phyloP scores from a whole-genome alignment of 53 echinoderm and acorn worm species.

The Apostichopus leukothele region DNA sequence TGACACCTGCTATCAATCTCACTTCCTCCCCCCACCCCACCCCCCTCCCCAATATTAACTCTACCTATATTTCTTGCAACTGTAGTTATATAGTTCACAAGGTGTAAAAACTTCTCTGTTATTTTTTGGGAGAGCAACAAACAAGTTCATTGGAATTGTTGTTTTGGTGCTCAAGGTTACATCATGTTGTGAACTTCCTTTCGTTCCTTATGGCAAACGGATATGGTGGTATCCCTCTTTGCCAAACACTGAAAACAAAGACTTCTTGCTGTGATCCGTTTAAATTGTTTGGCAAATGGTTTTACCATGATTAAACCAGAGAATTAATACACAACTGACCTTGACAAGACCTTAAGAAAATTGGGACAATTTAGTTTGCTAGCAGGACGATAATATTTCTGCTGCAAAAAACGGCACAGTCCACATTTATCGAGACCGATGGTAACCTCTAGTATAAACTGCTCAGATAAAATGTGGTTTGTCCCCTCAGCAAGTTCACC shows the following conservation, averaged over 20 bases:
- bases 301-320: neutral
- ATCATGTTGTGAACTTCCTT: neutral
- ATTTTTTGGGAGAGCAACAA: neutral
- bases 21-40: too few species aligned
- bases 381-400: too few species aligned
- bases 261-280: neutral
- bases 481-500: too few species aligned
- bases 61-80: neutral
- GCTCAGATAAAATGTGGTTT: too few species aligned
- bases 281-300: conserved; percentile 21
- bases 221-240: neutral
- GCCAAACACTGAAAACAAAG: neutral
- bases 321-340: too few species aligned
- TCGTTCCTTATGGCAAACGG: neutral
- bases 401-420: too few species aligned
- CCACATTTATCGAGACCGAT: too few species aligned
- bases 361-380: too few species aligned
- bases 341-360: too few species aligned
- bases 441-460: too few species aligned
- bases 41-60: too few species aligned
- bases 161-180: neutral
- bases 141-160: neutral
- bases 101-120: neutral
- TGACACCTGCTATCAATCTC: too few species aligned
- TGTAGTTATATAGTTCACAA: neutral